phyloP scores from a whole-genome alignment of 1,140 invertebrate genomes.

The Drosophila obscura region DNA sequence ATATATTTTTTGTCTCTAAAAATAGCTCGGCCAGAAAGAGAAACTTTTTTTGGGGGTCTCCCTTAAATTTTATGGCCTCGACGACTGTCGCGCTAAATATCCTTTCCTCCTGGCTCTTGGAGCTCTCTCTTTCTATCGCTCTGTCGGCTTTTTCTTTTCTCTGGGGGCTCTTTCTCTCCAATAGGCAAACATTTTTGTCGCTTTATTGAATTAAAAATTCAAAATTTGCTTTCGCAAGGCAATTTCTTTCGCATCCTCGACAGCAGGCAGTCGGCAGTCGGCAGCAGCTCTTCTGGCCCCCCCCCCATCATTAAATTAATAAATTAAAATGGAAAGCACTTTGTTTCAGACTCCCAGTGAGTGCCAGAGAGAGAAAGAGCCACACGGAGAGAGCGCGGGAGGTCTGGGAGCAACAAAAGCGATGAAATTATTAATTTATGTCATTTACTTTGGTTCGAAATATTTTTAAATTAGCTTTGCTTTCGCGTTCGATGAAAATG shows the following conservation, averaged over 20 bases:
- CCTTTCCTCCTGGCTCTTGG: constrained; percentile 13
- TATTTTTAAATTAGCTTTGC: constrained; percentile 67
- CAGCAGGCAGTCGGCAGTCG: neutral
- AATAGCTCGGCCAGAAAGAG: constrained; percentile 29
- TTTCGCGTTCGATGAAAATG: constrained; percentile 49
- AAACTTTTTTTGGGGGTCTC: constrained; percentile 41
- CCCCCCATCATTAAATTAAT: constrained; percentile 74
- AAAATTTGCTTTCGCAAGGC: constrained; percentile 56
- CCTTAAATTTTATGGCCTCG: constrained; percentile 70
- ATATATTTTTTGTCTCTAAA: constrained; percentile 48
- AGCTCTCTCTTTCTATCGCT: constrained; percentile 3
- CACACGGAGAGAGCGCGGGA: neutral
- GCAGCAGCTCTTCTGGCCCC: constrained; percentile 10
- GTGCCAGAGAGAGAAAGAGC: constrained; percentile 4
- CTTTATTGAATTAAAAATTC: constrained; percentile 82
- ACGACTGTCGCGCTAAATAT: constrained; percentile 76
- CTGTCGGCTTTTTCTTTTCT: constrained; percentile 1
- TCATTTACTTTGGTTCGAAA: constrained; percentile 72
- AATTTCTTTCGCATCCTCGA: constrained; percentile 31
- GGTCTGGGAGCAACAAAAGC: constrained; percentile 36
- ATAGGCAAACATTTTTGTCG: constrained; percentile 70
- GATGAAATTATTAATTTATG: constrained; percentile 76
- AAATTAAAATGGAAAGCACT: constrained; percentile 82
- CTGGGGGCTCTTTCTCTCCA: constrained; percentile 38
- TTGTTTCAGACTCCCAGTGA: constrained; percentile 58